phyloP scores from a whole-genome alignment of 2,888 invertebrate genomes.

The Polyommatus iphigenia region DNA sequence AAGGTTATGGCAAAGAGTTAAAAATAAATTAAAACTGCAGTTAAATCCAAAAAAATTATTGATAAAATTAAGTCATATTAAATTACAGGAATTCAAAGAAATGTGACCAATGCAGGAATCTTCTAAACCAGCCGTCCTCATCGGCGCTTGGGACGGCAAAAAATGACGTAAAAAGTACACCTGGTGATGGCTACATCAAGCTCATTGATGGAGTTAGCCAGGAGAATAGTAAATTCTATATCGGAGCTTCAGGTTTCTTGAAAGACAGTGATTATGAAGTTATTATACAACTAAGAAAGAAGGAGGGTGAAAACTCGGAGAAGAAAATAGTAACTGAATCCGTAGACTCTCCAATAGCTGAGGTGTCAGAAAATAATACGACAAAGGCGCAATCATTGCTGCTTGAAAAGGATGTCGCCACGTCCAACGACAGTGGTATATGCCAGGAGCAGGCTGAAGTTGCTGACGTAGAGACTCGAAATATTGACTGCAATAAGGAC shows the following conservation, averaged over 20 bases:
- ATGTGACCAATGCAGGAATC: conserved; percentile 34
- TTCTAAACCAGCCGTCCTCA: conserved; percentile 53
- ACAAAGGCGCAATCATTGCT: background rate
- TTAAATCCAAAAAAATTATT: background rate
- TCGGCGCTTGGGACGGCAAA: conserved; percentile 56
- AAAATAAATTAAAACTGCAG: no score
- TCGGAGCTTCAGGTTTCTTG: conserved; percentile 64
- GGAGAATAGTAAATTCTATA: conserved; percentile 65
- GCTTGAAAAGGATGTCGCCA: background rate
- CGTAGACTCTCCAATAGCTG: background rate
- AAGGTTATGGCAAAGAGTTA: no score
- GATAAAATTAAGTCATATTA: background rate
- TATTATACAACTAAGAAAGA: conserved; percentile 68
- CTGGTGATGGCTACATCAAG: conserved; percentile 57
- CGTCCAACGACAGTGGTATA: conserved; percentile 7
- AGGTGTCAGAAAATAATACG: background rate
- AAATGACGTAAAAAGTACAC: conserved; percentile 47
- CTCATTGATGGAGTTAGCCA: conserved; percentile 56
- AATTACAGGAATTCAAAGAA: background rate
- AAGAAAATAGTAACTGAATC: background rate
- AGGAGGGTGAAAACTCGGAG: conserved; percentile 46
- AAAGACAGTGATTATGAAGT: conserved; percentile 71
- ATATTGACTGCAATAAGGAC: background rate
- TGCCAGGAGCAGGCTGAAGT: background rate
- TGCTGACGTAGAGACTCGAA: background rate